Evolutionary conservation across 2,113 vertebrate genomes (phyloP), one percentile per base, ranked within the genome.

Genomic region (Donacobius atricapilla): DNA sequence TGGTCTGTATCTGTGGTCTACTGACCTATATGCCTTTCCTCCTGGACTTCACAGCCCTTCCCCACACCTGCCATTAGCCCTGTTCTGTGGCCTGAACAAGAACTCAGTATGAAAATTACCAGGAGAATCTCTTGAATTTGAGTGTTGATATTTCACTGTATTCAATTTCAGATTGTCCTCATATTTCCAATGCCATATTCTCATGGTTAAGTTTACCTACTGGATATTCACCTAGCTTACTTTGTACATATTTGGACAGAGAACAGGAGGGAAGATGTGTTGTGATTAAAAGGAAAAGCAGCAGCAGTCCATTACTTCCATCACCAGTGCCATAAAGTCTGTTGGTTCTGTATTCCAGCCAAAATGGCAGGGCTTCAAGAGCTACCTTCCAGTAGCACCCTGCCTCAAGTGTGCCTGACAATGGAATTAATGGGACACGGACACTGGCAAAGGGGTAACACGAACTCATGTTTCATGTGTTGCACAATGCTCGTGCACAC

Each of bases 361-460:
- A 97, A 92, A 93, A 90, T 95, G 96, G 89, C 96, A 97, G 53
- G 44, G 54, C 87, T 93, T 95, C 94, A 94, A 78, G 91, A 95
- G 86, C 91, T 90, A 51, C 96, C 81, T 94, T 89, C 89, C 89
- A 89, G 66, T 42, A 64, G 39, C 1, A 47, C 88, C 90, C 83
- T 94, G 72, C 87, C 83, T 96, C 68, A 30, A 71, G 72, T 68
- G 37, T 0, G 0, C 30, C 40, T 92, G 89, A 95, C 95, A 97
- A 95, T 97, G 87, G 96, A 91, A 94, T 93, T 97, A 95, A 95
- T 96, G 84, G 64, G 85, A 75, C 89, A 94, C 0, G 10, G 79
- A 27, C 93, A 86, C 87, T 83, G 91, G 91, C 94, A 94, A 96
- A 93, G 73, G 96, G 96, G 96, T 94, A 96, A 97, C 87, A 28